phyloP scores from a whole-genome alignment of 2,113 vertebrate species.

The Vulpes vulpes region DNA sequence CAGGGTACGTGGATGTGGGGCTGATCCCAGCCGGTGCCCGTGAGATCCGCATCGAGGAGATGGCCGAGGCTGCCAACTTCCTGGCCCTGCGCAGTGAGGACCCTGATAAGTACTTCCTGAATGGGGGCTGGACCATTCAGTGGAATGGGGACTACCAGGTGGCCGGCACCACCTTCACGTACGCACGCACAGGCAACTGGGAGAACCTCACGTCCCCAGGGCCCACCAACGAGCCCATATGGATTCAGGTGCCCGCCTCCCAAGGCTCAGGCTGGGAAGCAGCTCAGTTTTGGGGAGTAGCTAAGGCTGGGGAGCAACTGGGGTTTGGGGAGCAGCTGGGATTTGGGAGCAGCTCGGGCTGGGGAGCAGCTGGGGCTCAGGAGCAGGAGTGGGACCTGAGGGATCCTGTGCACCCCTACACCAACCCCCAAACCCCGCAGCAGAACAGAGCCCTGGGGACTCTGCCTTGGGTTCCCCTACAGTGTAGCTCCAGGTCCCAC shows the following conservation, averaged over 20 bases:
- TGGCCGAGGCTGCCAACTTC: slow-evolving; percentile 95
- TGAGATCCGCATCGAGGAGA: slow-evolving; percentile 94
- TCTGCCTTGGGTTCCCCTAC: neutral
- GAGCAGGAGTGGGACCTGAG: too few relatives aligned
- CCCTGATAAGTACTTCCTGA: slow-evolving; percentile 95
- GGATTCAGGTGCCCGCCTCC: slow-evolving; percentile 93
- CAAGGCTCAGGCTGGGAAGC: rapidly evolving
- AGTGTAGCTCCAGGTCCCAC: neutral
- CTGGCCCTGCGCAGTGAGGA: slow-evolving; percentile 94
- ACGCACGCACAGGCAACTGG: slow-evolving; percentile 92
- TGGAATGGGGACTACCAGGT: slow-evolving; percentile 96
- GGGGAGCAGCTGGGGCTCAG: too few relatives aligned
- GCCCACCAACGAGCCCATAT: slow-evolving; percentile 94
- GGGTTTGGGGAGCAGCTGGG: too few relatives aligned
- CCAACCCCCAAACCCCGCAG: neutral
- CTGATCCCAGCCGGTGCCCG: slow-evolving; percentile 95
- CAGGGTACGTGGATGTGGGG: slow-evolving; percentile 96
- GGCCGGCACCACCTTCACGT: slow-evolving; percentile 96
- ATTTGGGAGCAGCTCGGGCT: too few relatives aligned
- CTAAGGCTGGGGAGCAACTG: too few relatives aligned
- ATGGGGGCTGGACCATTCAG: slow-evolving; percentile 97
- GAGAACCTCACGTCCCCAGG: slow-evolving; percentile 97
- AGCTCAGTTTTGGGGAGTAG: too few relatives aligned
- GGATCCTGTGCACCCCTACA: rapidly evolving
- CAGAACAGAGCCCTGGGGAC: neutral